Evolutionary conservation across 2,797 vertebrate genomes (phyloP), one percentile per base, ranked within the genome.

Genomic region (Spinibarbus caldwelli): DNA sequence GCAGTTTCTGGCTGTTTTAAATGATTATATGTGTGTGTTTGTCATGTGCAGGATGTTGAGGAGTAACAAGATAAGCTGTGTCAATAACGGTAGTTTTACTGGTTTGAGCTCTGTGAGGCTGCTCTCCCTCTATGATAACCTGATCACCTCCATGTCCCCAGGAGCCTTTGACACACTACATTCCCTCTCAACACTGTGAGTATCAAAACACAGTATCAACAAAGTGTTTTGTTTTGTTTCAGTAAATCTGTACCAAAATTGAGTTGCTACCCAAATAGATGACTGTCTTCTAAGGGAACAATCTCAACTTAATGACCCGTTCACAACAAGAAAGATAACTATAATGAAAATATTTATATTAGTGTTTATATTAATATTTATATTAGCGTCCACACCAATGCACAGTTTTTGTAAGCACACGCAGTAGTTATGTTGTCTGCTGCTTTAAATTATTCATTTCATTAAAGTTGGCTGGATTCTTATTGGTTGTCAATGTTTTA

Each of bases 121-220:
- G 86, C 96, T 99, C 81, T 99, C 98, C 0, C 95, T 99, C 62
- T 99, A 99, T 6, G 98, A 99, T 93, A 99, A 99, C 94, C 97
- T 97, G 91, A 98, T 99, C 91, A 98, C 97, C 86, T 98, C 97
- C 0, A 95, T 99, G 92, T 95, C 96, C 57, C 97, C 97, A 0
- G 98, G 97, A 41, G 97, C 98, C 80, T 99, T 99, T 0, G 97
- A 98, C 90, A 98, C 98, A 0, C 95, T 99, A 29, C 97, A 99
- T 88, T 99, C 98, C 0, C 96, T 99, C 82, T 99, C 98, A 59
- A 99, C 98, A 0, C 94, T 99, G 98, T 99, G 91, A 97, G 98
- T 95, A 79, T 21, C 38, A 31, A 45, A 29, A 29, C 43, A 78
- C 43, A 34, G 10, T 34, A 31, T 19, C 47, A 70, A 12, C 23